phyloP scores from a whole-genome alignment of 2,113 vertebrate genomes.

The Perca fluviatilis region DNA sequence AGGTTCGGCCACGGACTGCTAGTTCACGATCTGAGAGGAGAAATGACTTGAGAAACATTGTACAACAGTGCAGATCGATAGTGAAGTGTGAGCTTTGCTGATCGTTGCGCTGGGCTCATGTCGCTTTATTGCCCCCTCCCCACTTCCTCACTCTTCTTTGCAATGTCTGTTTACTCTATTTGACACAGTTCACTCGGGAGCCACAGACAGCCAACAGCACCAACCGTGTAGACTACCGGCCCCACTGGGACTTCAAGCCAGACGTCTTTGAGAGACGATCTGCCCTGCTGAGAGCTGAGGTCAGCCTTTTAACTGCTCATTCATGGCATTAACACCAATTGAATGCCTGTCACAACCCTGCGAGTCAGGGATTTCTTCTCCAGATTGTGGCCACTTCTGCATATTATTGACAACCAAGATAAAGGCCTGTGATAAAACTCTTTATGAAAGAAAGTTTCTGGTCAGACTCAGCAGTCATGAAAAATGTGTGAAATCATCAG shows the following conservation, averaged over 20 bases:
- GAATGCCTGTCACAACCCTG: constrained; percentile 69
- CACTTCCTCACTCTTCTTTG: constrained; percentile 21
- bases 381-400: constrained; percentile 59
- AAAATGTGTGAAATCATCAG: constrained; percentile 67
- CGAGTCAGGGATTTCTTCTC: constrained; percentile 67
- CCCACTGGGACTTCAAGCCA: constrained; percentile 71
- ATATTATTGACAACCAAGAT: constrained; percentile 67
- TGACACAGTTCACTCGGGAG: constrained; percentile 77
- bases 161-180: constrained; percentile 64
- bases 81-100: constrained; percentile 74
- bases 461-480: constrained; percentile 63
- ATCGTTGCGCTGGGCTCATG: constrained; percentile 56
- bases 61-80: constrained; percentile 68
- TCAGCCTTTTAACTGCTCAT: constrained; percentile 69
- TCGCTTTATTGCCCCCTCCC: not conserved
- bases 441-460: constrained; percentile 69
- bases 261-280: constrained; percentile 72
- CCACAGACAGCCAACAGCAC: constrained; percentile 71
- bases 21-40: constrained; percentile 67
- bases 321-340: constrained; percentile 65
- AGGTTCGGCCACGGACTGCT: constrained; percentile 49
- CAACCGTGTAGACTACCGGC: constrained; percentile 75
- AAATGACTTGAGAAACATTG: constrained; percentile 71
- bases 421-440: constrained; percentile 67
- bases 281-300: constrained; percentile 80